Evolutionary conservation across 2,888 invertebrate genomes (phyloP).

Genomic region (Atethmia centrago): DNA sequence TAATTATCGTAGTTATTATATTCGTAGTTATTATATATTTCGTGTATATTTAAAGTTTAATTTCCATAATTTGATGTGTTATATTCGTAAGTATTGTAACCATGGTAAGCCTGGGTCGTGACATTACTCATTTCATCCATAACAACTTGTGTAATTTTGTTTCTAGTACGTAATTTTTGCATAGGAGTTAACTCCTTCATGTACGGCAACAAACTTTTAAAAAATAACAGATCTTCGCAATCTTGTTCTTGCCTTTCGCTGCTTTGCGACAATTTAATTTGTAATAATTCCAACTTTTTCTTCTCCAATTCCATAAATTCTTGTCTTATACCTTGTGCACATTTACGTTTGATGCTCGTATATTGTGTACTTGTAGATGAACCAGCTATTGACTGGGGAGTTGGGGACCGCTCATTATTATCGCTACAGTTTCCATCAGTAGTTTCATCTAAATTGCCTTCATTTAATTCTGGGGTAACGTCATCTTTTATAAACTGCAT

Average conservation of each 20-base stretch:
- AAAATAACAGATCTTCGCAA: conserved; percentile 64
- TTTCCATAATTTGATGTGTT: conserved; percentile 63
- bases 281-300: conserved; percentile 67
- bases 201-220: conserved; percentile 65
- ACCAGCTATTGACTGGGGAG: conserved; percentile 32
- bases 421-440: background rate
- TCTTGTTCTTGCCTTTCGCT: conserved; percentile 60
- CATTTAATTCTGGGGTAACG: conserved; percentile 17
- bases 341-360: conserved; percentile 66
- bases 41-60: conserved; percentile 48
- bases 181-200: conserved; percentile 67
- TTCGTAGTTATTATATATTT: too few relatives aligned
- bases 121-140: conserved; percentile 65
- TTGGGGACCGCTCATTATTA: background rate
- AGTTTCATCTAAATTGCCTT: conserved; percentile 1
- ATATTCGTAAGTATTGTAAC: conserved; percentile 65
- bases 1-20: too few relatives aligned
- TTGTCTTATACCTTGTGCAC: conserved; percentile 65
- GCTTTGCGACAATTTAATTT: conserved; percentile 66
- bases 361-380: conserved; percentile 64
- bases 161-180: conserved; percentile 66
- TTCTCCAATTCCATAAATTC: conserved; percentile 68
- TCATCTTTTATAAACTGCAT: conserved; percentile 62
- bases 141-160: conserved; percentile 66
- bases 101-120: conserved; percentile 64